Conservation (phyloP, 2,113 vertebrate species). For the Misgurnus mizolepis region DNA sequence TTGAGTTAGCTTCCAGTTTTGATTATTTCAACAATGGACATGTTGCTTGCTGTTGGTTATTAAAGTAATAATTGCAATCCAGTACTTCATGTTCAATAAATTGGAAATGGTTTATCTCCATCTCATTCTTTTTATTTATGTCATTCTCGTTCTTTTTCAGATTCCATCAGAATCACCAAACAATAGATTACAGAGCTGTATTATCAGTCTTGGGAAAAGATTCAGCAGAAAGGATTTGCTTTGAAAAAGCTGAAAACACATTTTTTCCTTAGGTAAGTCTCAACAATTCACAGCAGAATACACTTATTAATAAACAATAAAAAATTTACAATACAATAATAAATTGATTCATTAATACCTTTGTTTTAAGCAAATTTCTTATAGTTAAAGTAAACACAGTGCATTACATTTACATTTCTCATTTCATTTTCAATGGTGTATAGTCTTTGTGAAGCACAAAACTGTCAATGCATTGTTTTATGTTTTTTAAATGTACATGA, state of each 20-base stretch:
- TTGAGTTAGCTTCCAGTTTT: constrained; percentile 2
- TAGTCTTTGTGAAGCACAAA: too few species aligned
- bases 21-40: background rate
- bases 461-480: too few species aligned
- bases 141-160: background rate
- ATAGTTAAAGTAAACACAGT: too few species aligned
- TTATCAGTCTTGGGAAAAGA: background rate
- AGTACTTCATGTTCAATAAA: constrained; percentile 8
- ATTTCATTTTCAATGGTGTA: too few species aligned
- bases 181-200: background rate
- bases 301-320: too few species aligned
- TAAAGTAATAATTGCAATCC: background rate
- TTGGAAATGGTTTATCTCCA: background rate
- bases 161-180: background rate
- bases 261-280: background rate
- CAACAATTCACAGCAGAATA: background rate
- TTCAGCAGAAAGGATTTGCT: background rate
- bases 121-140: background rate
- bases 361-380: too few species aligned
- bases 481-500: too few species aligned
- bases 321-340: background rate
- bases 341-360: too few species aligned
- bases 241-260: background rate
- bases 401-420: too few species aligned
- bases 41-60: constrained; percentile 5